Conservation (phyloP, 1,140 invertebrate species). For the Aethina tumida region DNA sequence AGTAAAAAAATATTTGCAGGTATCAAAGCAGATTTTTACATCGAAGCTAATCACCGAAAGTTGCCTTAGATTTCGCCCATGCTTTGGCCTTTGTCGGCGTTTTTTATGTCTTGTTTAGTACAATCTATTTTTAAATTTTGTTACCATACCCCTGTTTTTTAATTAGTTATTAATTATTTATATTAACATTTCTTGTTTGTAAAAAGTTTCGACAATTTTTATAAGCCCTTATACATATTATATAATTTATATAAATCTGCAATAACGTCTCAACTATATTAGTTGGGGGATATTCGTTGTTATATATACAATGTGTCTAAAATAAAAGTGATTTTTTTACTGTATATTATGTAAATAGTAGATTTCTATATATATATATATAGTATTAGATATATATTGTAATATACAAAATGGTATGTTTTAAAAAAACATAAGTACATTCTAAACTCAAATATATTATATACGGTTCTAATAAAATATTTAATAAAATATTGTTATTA, state of each 20-base stretch:
- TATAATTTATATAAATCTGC: background rate
- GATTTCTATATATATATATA: constrained; percentile 19
- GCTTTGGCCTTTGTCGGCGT: constrained; percentile 1
- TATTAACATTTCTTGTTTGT: constrained; percentile 8
- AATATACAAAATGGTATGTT: constrained; percentile 27
- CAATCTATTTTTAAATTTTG: constrained; percentile 29
- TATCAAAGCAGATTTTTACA: constrained; percentile 7
- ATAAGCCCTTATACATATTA: background rate
- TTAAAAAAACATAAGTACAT: constrained; percentile 26
- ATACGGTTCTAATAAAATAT: constrained; percentile 24
- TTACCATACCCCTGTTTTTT: constrained; percentile 25
- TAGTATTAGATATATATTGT: constrained; percentile 22
- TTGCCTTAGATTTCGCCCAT: background rate
- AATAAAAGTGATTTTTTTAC: constrained; percentile 28
- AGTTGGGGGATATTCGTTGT: constrained; percentile 26
- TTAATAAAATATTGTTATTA: constrained; percentile 17
- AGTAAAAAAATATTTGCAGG: background rate
- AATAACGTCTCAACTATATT: constrained; percentile 28
- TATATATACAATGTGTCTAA: constrained; percentile 23
- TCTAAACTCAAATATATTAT: constrained; percentile 23
- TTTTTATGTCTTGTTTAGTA: constrained; percentile 20
- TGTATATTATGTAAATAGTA: constrained; percentile 32
- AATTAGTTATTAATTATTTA: constrained; percentile 17
- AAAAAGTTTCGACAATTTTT: background rate
- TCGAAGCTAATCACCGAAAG: constrained; percentile 1